Evolutionary conservation across 2,113 vertebrate genomes (phyloP).

Genomic region (Tautogolabrus adspersus): DNA sequence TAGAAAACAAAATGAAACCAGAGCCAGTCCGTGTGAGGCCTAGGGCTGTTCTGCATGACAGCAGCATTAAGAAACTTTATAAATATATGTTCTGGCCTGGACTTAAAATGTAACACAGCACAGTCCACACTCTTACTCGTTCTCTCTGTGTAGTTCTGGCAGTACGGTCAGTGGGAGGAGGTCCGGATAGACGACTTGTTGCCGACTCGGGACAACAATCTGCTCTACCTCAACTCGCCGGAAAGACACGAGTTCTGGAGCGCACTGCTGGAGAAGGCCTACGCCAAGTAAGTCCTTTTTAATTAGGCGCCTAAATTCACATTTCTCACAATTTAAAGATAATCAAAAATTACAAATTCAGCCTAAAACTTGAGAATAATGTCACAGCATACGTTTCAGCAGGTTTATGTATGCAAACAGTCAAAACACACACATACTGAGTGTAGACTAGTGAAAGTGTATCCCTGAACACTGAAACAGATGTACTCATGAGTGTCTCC

Average conservation of each 20-base stretch:
- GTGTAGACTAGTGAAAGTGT: no score
- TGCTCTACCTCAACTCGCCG: conserved; percentile 79
- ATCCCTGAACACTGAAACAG: neutral
- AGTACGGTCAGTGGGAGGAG: conserved; percentile 83
- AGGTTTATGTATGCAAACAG: no score
- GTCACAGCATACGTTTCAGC: no score
- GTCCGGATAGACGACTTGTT: conserved; percentile 81
- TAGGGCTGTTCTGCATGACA: neutral
- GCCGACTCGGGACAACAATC: conserved; percentile 65
- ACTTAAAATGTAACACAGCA: neutral
- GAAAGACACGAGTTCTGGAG: conserved; percentile 82
- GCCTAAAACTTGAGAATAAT: no score
- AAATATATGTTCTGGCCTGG: no score
- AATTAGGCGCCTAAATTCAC: no score
- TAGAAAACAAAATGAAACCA: no score
- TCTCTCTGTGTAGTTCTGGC: conserved; percentile 78
- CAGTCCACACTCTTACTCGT: neutral
- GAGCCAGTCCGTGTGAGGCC: no score
- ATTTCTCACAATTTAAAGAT: neutral
- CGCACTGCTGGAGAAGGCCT: conserved; percentile 85
- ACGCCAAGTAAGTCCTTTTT: conserved; percentile 81
- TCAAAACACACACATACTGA: no score
- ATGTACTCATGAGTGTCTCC: no score
- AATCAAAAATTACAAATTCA: neutral
- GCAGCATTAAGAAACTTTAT: neutral